Evolutionary conservation across 2,113 vertebrate species (phyloP), one percentile per base, ranked within the genome.

Genomic region (Naja naja): DNA sequence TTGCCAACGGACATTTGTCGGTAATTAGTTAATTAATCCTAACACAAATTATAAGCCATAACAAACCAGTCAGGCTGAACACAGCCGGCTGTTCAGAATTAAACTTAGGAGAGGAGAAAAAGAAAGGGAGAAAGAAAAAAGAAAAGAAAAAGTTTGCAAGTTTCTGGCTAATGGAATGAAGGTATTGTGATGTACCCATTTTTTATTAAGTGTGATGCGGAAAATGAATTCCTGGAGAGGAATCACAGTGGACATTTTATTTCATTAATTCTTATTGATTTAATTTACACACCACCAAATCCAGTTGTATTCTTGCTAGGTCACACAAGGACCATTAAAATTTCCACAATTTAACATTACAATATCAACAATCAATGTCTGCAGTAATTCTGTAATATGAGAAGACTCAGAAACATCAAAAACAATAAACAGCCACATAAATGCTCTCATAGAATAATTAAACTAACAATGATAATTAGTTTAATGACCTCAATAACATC

Each of bases 1-100:
- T 99, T 98, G 99, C 99, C 99, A 99, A 98, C 98, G 98, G 99
- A 99, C 99, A 98, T 99, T 99, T 98, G 99, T 98, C 98, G 97
- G 98, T 99, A 99, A 99, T 99, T 99, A 99, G 99, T 99, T 99
- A 99, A 99, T 99, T 99, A 99, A 99, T 99, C 99, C 99, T 99
- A 99, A 99, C 98, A 98, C 99, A 99, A 99, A 99, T 99, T 99
- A 99, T 98, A 99, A 99, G 98, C 98, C 98, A 98, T 99, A 99
- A 99, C 98, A 98, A 99, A 99, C 98, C 99, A 99, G 99, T 99
- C 98, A 99, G 98, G 98, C 98, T 99, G 98, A 99, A 99, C 99
- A 95, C 96, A 97, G 97, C 98, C 97, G 97, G 97, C 98, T 98
- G 98, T 97, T 98, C 97, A 89, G 97, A 98, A 98, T 98, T 97